phyloP scores from a whole-genome alignment of 2,113 vertebrate genomes.

The Lepus timidus region DNA sequence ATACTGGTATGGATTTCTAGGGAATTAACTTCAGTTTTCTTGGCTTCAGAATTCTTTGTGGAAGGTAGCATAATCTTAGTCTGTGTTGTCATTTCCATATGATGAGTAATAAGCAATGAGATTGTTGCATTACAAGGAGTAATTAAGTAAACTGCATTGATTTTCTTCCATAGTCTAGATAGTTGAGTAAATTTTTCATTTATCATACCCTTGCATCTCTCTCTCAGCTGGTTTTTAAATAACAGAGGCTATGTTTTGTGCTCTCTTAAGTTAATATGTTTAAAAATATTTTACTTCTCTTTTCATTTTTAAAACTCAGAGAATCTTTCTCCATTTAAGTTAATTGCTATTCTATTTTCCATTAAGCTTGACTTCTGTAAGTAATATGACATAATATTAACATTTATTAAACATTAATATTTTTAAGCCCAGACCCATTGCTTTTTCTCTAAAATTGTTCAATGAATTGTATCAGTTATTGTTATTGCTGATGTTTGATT shows the following conservation, averaged over 20 bases:
- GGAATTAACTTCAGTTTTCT: not conserved
- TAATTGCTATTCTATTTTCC: not conserved
- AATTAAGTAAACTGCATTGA: not conserved
- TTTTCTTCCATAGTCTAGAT: not conserved
- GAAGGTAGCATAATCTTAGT: not conserved
- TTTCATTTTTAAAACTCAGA: not conserved
- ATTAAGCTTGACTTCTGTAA: not conserved
- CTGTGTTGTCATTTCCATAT: not conserved
- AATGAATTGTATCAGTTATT: not conserved
- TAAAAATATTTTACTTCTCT: not conserved
- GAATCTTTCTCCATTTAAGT: not conserved
- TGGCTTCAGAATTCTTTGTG: not conserved
- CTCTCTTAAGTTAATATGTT: not conserved
- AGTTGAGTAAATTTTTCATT: not conserved
- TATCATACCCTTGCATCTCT: not conserved
- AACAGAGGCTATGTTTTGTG: not conserved
- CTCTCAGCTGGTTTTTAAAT: not conserved
- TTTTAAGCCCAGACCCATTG: not conserved
- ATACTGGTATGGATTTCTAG: not conserved
- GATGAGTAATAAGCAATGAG: not conserved
- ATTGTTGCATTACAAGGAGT: not conserved
- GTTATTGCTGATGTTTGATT: not conserved
- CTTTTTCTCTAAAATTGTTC: not conserved
- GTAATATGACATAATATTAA: not conserved
- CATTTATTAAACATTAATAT: not conserved